Conservation (phyloP, 2,888 invertebrate species). For the Galeopsomyia nigrocyanea region DNA sequence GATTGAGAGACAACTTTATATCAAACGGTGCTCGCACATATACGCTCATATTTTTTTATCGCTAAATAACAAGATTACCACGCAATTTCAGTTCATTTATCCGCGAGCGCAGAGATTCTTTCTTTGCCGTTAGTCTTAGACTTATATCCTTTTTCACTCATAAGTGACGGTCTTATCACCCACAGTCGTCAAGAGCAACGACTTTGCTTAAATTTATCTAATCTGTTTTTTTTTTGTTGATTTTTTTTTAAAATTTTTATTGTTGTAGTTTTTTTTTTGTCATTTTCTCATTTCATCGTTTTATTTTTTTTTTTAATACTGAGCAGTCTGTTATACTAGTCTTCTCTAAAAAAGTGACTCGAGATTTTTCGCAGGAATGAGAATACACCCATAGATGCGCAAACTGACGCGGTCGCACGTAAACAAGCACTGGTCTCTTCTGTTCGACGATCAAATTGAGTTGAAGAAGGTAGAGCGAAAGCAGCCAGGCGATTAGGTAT, state of each 20-base stretch:
- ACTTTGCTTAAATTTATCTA: constrained; percentile 36
- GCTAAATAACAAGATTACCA: constrained; percentile 37
- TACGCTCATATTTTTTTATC: constrained; percentile 34
- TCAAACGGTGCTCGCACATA: constrained; percentile 49
- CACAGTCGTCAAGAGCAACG: constrained; percentile 26
- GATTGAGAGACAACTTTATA: constrained; percentile 51
- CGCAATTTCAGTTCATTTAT: constrained; percentile 26
- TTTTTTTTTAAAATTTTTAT: constrained; percentile 1
- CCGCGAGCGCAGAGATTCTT: constrained; percentile 11
- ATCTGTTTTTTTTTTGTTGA: constrained; percentile 32
- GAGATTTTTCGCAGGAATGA: constrained; percentile 41
- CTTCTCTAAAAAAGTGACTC: constrained; percentile 52
- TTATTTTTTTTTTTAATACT: constrained; percentile 53
- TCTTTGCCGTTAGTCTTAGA: constrained; percentile 24
- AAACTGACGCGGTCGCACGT: constrained; percentile 31
- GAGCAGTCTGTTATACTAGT: constrained; percentile 55
- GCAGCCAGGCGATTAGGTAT: neutral
- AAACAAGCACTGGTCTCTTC: constrained; percentile 34
- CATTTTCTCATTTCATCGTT: constrained; percentile 28
- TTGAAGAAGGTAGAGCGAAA: neutral
- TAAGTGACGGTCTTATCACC: constrained; percentile 32
- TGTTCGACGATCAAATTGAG: neutral
- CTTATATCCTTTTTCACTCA: constrained; percentile 30
- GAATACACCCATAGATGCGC: constrained; percentile 37
- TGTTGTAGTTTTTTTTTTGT: constrained; percentile 39